These are phyloP conservation scores for Lasioglossum zephyrum DNA, from an alignment of 2,888 invertebrate species.

Conservation along the genomic window DNA sequence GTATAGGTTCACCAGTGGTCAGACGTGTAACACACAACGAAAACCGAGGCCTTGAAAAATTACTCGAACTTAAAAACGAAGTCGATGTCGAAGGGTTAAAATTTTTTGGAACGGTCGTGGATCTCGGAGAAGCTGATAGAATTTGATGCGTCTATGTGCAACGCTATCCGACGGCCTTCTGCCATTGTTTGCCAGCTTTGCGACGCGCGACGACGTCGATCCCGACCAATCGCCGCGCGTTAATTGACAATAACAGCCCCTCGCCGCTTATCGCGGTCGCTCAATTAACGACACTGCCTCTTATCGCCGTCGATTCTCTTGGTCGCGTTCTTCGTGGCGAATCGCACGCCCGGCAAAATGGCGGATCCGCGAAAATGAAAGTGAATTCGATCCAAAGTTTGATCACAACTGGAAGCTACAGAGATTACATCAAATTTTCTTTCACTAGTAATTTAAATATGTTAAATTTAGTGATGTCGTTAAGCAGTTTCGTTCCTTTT, in stretches of 20 bases:
- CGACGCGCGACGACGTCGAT: slow-evolving; percentile 55
- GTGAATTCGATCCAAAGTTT: too few relatives aligned
- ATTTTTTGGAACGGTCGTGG: neutral
- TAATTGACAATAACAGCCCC: slow-evolving; percentile 56
- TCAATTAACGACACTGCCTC: slow-evolving; percentile 46
- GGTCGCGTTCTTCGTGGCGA: slow-evolving; percentile 4
- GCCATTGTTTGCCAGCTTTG: slow-evolving; percentile 57
- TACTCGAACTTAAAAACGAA: neutral
- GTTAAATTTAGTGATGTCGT: too few relatives aligned
- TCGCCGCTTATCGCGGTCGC: slow-evolving; percentile 58
- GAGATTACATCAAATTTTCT: too few relatives aligned
- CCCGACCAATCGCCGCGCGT: slow-evolving; percentile 53
- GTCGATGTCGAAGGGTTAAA: neutral
- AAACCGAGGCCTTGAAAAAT: neutral
- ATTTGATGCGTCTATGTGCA: neutral
- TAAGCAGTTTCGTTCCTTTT: too few relatives aligned
- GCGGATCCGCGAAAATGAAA: slow-evolving; percentile 23
- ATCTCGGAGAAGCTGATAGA: neutral
- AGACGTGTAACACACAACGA: neutral
- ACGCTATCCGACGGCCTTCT: slow-evolving; percentile 4
- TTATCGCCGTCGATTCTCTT: slow-evolving; percentile 44
- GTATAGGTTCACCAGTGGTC: neutral
- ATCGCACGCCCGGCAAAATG: slow-evolving; percentile 71
- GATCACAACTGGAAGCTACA: too few relatives aligned
- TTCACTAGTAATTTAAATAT: too few relatives aligned